These are phyloP conservation scores for Tachycineta bicolor DNA, from an alignment of 2,113 vertebrate species.

Conservation along the genomic window DNA sequence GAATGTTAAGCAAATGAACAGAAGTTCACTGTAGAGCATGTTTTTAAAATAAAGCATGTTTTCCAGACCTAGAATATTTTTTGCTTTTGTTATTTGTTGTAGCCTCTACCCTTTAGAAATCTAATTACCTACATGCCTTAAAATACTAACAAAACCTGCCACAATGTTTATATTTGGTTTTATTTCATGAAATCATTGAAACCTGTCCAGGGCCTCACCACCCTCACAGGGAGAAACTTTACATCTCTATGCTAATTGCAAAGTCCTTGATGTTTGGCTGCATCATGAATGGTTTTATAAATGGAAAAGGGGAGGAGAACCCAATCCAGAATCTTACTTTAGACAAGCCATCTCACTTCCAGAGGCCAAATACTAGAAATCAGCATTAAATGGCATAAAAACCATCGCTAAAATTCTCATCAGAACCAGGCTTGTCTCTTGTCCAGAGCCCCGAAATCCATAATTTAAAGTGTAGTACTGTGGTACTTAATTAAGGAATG, in stretches of 20 bases:
- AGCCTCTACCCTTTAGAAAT: not conserved
- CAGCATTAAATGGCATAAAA: not conserved
- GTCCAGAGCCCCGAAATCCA: not conserved
- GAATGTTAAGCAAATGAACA: constrained; percentile 18
- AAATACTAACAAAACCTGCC: not conserved
- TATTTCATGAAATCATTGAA: not conserved
- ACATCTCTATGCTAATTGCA: not conserved
- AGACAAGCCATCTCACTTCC: not conserved
- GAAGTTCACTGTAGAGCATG: not conserved
- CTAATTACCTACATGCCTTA: not conserved
- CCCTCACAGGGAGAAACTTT: not conserved
- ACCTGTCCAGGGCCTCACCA: not conserved
- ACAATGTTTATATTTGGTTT: not conserved
- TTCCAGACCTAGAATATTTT: not conserved
- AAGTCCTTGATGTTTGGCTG: not conserved
- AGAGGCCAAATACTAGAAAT: not conserved
- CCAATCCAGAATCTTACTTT: not conserved
- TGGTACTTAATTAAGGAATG: not conserved
- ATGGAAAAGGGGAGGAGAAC: not conserved
- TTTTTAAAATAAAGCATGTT: not conserved
- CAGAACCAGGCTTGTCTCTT: not conserved
- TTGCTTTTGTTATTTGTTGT: not conserved
- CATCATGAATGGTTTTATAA: not conserved
- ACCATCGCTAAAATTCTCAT: not conserved
- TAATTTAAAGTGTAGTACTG: not conserved